Evolutionary conservation across 2,113 vertebrate species (phyloP).

Genomic region (Gopherus evgoodei): DNA sequence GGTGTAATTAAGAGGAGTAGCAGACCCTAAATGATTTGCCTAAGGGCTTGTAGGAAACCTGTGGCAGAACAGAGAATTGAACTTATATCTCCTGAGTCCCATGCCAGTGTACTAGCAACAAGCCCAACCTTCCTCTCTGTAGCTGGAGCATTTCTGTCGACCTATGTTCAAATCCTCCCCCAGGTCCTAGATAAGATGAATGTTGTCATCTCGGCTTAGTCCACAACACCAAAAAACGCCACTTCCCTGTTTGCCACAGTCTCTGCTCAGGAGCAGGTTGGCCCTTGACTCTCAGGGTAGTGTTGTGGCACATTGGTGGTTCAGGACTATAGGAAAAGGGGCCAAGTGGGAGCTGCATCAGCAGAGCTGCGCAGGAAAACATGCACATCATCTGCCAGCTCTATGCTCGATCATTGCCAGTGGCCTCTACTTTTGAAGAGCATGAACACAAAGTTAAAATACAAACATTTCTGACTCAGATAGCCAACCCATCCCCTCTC

Average conservation of each 20-base stretch:
- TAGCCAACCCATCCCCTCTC: not conserved
- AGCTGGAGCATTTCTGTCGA: not conserved
- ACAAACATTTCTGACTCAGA: not conserved
- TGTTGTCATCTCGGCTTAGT: not conserved
- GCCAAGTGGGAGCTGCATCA: fast-evolving
- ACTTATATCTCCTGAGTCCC: not conserved
- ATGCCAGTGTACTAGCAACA: fast-evolving
- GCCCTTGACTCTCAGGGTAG: not conserved
- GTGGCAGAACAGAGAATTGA: not conserved
- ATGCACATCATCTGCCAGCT: not conserved
- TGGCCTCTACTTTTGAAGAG: not conserved
- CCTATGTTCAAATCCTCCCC: not conserved
- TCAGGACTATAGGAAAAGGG: not conserved
- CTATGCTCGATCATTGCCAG: fast-evolving
- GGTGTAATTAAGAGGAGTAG: conserved; percentile 29
- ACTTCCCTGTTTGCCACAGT: fast-evolving
- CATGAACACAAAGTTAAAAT: not conserved
- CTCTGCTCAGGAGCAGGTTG: not conserved
- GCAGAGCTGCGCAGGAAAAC: not conserved
- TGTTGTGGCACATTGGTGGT: not conserved
- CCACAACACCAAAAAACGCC: fast-evolving
- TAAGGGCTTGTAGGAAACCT: not conserved
- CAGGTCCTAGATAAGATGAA: fast-evolving
- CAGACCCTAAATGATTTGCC: not conserved
- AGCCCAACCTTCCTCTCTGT: fast-evolving